Evolutionary conservation across 2,797 vertebrate genomes (phyloP).

Genomic region (Sebastolobus altivelis): DNA sequence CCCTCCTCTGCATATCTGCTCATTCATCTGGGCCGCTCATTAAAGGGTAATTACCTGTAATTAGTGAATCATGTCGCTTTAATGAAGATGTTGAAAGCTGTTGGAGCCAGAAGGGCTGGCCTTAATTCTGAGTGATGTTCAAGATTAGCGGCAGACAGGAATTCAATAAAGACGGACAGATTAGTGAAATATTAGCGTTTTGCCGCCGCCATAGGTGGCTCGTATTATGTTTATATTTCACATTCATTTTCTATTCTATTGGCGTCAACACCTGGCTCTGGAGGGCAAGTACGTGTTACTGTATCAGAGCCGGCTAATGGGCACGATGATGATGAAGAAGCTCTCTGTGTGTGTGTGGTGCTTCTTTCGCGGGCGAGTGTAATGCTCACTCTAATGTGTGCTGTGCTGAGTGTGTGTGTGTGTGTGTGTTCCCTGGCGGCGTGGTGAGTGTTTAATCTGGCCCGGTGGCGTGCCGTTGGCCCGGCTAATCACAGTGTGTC

Average conservation of each 20-base stretch:
- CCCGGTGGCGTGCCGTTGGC: slow-evolving; percentile 86
- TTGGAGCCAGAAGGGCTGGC: slow-evolving; percentile 70
- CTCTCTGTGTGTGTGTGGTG: slow-evolving; percentile 49
- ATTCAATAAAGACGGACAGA: slow-evolving; percentile 65
- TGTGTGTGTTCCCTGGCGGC: slow-evolving; percentile 78
- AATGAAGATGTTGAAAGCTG: slow-evolving; percentile 82
- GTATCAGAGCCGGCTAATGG: slow-evolving; percentile 78
- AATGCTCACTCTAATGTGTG: slow-evolving; percentile 54
- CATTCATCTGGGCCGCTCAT: slow-evolving; percentile 78
- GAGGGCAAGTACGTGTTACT: slow-evolving; percentile 76
- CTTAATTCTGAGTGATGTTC: slow-evolving; percentile 80
- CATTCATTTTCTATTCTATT: slow-evolving; percentile 62
- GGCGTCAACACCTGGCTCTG: slow-evolving; percentile 70
- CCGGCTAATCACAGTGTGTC: slow-evolving; percentile 86
- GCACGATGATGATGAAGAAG: slow-evolving; percentile 69
- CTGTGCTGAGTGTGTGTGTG: slow-evolving; percentile 28
- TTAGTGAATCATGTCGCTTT: slow-evolving; percentile 84
- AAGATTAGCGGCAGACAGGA: slow-evolving; percentile 72
- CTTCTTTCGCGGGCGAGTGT: slow-evolving; percentile 32
- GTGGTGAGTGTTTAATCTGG: slow-evolving; percentile 86
- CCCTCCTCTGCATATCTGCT: slow-evolving; percentile 74
- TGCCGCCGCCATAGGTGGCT: slow-evolving; percentile 32
- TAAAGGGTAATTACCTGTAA: slow-evolving; percentile 85
- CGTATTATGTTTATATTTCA: slow-evolving; percentile 64
- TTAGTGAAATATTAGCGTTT: slow-evolving; percentile 66